Evolutionary conservation across 2,113 vertebrate species (phyloP).

Genomic region (Entelurus aequoreus): DNA sequence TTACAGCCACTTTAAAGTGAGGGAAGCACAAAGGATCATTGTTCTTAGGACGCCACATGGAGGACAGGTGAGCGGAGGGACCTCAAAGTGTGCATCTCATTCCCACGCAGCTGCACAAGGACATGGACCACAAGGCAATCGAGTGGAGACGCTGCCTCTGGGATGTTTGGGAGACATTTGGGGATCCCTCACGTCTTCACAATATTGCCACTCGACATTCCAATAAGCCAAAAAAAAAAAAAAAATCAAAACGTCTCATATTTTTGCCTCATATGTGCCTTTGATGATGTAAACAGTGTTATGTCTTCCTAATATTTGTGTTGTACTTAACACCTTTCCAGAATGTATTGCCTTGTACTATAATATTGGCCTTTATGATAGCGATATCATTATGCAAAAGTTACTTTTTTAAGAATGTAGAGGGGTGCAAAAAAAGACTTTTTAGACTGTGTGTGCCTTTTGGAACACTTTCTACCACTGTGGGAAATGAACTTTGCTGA

Average conservation of each 20-base stretch:
- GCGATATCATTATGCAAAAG: slow-evolving; percentile 44
- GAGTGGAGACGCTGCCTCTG: slow-evolving; percentile 10
- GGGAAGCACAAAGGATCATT: slow-evolving; percentile 44
- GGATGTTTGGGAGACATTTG: slow-evolving; percentile 19
- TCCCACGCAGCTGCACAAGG: slow-evolving; percentile 37
- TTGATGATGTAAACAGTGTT: slow-evolving; percentile 69
- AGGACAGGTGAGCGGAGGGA: slow-evolving; percentile 33
- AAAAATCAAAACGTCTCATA: slow-evolving; percentile 35
- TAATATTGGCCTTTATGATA: slow-evolving; percentile 51
- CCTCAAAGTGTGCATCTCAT: slow-evolving; percentile 21
- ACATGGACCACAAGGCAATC: slow-evolving; percentile 36
- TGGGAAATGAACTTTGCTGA: slow-evolving; percentile 38
- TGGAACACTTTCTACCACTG: slow-evolving; percentile 45
- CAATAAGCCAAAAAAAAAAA: slow-evolving; percentile 38
- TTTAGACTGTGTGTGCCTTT: slow-evolving; percentile 4
- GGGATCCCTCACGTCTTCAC: background rate
- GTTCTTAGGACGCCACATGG: slow-evolving; percentile 15
- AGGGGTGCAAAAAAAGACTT: background rate
- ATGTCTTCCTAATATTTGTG: slow-evolving; percentile 51
- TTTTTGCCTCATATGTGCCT: slow-evolving; percentile 63
- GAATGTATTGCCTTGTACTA: slow-evolving; percentile 47
- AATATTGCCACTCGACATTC: background rate
- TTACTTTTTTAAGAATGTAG: slow-evolving; percentile 24
- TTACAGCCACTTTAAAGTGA: slow-evolving; percentile 53
- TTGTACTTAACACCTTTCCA: slow-evolving; percentile 31